These are phyloP conservation scores for Clytia hemisphaerica DNA, from an alignment of 30 jellyfish, hydroid and myxozoan species.

Conservation along the genomic window DNA sequence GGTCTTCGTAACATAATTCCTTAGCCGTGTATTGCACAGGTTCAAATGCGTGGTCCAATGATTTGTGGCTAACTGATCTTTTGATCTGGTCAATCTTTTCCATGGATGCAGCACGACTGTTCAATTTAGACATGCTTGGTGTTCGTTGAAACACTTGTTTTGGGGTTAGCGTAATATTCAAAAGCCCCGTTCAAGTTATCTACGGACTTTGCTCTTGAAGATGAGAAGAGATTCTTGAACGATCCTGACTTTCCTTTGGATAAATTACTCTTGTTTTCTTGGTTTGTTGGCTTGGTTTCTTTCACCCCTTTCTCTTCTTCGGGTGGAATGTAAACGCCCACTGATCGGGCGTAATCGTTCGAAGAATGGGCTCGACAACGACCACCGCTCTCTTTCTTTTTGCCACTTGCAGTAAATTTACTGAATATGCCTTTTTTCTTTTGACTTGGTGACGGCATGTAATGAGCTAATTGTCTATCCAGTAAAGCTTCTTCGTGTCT, in stretches of 20 bases:
- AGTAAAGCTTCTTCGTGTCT: background rate
- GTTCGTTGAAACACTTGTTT: conserved; percentile 34
- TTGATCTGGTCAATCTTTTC: background rate
- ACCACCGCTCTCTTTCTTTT: conserved; percentile 16
- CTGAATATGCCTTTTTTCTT: conserved; percentile 11
- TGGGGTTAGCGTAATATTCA: conserved; percentile 20
- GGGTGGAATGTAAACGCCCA: too few species aligned
- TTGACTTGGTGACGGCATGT: background rate
- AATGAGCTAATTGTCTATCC: conserved; percentile 2
- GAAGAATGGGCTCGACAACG: conserved; percentile 41
- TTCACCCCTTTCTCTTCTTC: too few species aligned
- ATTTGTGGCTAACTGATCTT: conserved; percentile 1
- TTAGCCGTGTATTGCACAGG: conserved; percentile 26
- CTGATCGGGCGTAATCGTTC: conserved; percentile 14
- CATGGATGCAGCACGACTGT: conserved; percentile 5
- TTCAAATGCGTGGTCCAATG: conserved; percentile 5
- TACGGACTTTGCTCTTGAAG: conserved; percentile 16
- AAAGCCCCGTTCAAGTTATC: conserved; percentile 37
- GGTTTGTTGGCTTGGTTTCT: too few species aligned
- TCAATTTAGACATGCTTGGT: conserved; percentile 15
- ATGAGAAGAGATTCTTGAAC: conserved; percentile 8
- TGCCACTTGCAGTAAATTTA: conserved; percentile 3
- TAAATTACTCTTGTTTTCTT: background rate
- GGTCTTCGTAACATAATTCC: conserved; percentile 12
- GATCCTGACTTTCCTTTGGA: conserved; percentile 22